These are phyloP conservation scores for Chironomus tentans DNA, from an alignment of 2,888 invertebrate genomes.

Conservation along the genomic window DNA sequence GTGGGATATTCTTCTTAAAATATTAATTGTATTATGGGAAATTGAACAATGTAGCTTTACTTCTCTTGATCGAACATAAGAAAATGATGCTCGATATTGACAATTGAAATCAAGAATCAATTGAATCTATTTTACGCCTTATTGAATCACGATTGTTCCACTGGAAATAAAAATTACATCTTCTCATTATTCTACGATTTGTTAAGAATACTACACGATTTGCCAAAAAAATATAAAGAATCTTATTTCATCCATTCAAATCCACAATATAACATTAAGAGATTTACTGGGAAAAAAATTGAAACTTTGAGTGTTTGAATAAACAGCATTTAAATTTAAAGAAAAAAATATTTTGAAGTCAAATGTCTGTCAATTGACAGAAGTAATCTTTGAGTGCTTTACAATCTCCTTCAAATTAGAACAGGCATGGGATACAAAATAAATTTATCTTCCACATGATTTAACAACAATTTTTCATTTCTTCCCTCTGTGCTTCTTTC, in stretches of 20 bases:
- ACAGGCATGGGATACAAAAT: background rate
- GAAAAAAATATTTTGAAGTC: conserved; percentile 16
- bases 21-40: background rate
- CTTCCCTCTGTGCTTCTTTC: too few relatives aligned
- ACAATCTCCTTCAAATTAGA: background rate
- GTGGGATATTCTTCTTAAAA: background rate
- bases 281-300: background rate
- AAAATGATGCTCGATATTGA: conserved; percentile 10
- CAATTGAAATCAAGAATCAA: conserved; percentile 25
- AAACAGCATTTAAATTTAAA: background rate
- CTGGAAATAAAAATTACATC: background rate
- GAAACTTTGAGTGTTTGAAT: background rate
- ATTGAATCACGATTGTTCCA: conserved; percentile 1
- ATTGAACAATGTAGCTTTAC: background rate
- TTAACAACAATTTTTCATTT: background rate
- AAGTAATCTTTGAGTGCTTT: background rate
- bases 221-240: too few relatives aligned
- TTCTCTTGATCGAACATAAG: background rate
- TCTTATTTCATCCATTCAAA: background rate
- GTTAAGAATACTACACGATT: background rate
- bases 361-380: conserved; percentile 11
- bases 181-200: background rate
- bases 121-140: conserved; percentile 12
- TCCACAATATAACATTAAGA: background rate
- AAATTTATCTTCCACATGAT: conserved; percentile 17